These are phyloP conservation scores for Mesoclemmys tuberculata DNA, from an alignment of 2,113 vertebrate species.

Conservation along the genomic window DNA sequence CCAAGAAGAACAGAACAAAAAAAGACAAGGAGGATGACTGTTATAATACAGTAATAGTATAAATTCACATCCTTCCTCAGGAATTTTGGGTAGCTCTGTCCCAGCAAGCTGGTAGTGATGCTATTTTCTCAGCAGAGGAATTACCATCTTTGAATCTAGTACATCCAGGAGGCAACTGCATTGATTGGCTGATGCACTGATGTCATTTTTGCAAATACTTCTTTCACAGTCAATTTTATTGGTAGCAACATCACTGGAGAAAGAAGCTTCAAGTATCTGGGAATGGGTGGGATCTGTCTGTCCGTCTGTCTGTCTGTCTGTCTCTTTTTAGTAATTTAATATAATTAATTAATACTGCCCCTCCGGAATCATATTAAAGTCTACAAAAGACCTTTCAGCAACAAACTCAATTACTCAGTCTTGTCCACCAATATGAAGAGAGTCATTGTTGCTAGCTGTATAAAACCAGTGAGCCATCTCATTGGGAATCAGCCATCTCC, in stretches of 20 bases:
- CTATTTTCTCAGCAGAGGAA: slow-evolving; percentile 15
- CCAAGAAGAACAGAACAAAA: neutral
- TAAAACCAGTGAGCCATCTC: neutral
- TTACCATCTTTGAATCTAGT: neutral
- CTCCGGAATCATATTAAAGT: neutral
- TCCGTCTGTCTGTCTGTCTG: neutral
- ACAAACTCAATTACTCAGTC: neutral
- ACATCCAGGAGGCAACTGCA: neutral
- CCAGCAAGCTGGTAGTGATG: neutral
- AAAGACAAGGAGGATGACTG: neutral
- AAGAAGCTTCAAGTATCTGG: slow-evolving; percentile 12
- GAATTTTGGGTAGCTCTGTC: neutral
- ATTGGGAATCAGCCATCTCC: slow-evolving; percentile 43
- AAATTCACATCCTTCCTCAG: neutral
- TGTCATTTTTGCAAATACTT: slow-evolving; percentile 27
- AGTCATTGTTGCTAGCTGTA: neutral
- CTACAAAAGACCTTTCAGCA: neutral
- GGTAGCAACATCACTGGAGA: slow-evolving; percentile 22
- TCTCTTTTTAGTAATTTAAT: neutral
- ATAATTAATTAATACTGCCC: neutral
- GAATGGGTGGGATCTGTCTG: slow-evolving; percentile 16
- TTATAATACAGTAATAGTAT: neutral
- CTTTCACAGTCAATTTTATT: slow-evolving; percentile 10
- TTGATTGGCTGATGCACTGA: slow-evolving; percentile 19
- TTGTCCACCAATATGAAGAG: neutral